Base-by-base conservation (phyloP, 2,888 invertebrate genomes). In the Archaeoteleia sp. region DNA sequence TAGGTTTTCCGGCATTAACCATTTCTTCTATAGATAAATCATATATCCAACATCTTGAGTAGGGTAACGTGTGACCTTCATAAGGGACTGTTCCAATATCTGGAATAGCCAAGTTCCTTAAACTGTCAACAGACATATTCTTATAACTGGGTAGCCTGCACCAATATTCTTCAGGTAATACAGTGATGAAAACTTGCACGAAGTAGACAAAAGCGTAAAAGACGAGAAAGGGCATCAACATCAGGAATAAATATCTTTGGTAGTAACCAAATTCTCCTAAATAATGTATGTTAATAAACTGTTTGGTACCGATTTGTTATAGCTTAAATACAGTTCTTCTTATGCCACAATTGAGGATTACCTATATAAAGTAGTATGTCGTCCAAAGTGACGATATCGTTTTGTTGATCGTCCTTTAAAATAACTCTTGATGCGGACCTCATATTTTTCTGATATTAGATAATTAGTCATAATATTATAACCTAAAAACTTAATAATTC, bases 181-280 rank as follows among this genome's bases (percentile, higher is more conserved):
- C 54, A 3, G 81, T 78, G 40, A 84, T 80, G 53, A 86, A 85
- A 29, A 82, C 67, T 67, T 85, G 85, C 7, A 78, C 72, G 67
- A 85, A 85, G 53, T 84, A 79, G 12, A 83, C 77, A 66, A 83
- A 81, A 1, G 81, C 76, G 14, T 83, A 73, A 48, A 83, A 82
- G 14, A 81, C 73, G 42, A 79, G 78, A 58, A 84, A 85, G 0
- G 85, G 80, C 42, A 82, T 77, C 27, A 83, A 73, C 67, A 79
- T 57, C 25, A 76, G 12, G 53, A 83, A 83, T 5, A 84, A 75
- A n/a, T 75, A 71, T 45, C 76, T 82, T 60, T 84, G 84, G 57
- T 83, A 84, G 2, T 63, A 39, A 2, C 83, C 82, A 54, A 85
- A 85, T 43, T 82, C 82, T 17, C 83, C 84, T 68, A 79, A 29